Conservation (phyloP, 1,140 invertebrate species). For the Philaenus spumarius region DNA sequence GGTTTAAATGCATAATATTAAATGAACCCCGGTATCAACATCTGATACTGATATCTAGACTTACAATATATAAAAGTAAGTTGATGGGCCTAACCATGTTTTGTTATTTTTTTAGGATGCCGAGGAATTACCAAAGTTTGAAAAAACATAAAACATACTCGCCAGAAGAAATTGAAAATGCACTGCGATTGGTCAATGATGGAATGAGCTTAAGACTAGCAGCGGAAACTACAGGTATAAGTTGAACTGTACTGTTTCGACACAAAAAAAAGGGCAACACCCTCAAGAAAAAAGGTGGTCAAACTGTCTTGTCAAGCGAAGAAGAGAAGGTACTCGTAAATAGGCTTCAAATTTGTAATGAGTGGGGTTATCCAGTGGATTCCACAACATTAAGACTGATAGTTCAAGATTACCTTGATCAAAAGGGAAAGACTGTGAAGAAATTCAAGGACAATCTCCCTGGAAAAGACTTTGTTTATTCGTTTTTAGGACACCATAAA, state of each 20-base stretch:
- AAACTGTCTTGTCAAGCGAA: neutral
- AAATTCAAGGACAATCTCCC: conserved; percentile 33
- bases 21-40: too few species aligned
- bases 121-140: too few species aligned
- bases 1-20: too few species aligned
- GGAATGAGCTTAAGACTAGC: conserved; percentile 1
- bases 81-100: too few species aligned
- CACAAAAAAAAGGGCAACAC: conserved; percentile 1
- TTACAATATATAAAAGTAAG: too few species aligned
- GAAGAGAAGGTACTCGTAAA: neutral
- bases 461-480: conserved; percentile 30
- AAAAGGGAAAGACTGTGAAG: conserved; percentile 2
- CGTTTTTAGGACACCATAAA: conserved; percentile 30
- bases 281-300: conserved; percentile 6
- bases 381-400: conserved; percentile 1
- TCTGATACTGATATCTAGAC: too few species aligned
- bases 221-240: neutral
- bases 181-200: neutral
- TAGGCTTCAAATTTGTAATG: neutral
- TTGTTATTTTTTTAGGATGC: too few species aligned
- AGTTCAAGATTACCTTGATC: conserved; percentile 8
- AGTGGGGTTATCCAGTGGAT: conserved; percentile 16
- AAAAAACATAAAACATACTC: too few species aligned
- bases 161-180: neutral
- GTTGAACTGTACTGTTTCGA: neutral